A percentile compares a stretch with the other conserved stretches of the same genome.
Evolutionary conservation across 1,140 invertebrate genomes (phyloP).

Genomic region (Acromyrmex echinatior): DNA sequence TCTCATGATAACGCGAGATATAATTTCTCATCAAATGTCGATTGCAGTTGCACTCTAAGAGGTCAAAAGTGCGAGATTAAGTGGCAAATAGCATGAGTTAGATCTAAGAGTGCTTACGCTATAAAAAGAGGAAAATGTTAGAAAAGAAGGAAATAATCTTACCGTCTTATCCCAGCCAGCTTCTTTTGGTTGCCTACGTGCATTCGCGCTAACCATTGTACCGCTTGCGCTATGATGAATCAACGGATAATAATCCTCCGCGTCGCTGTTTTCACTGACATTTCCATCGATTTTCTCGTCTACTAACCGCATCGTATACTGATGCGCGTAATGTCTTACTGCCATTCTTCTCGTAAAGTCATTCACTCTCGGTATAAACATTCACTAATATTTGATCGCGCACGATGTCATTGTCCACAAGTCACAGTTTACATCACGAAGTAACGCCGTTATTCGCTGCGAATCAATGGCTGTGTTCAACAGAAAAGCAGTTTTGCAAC

Average conservation of each 20-base stretch:
- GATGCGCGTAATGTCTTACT: conserved; percentile 59
- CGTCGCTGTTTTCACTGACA: conserved; percentile 52
- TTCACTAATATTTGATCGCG: conserved; percentile 17
- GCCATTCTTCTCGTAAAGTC: conserved; percentile 31
- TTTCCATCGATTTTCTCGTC: conserved; percentile 53
- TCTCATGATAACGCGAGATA: conserved; percentile 6
- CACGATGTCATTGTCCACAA: neutral
- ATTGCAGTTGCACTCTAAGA: too few relatives aligned
- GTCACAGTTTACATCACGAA: neutral
- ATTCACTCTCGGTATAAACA: conserved; percentile 31
- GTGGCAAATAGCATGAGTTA: neutral
- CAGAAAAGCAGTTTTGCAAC: too few relatives aligned
- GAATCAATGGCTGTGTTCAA: too few relatives aligned
- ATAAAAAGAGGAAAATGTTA: neutral
- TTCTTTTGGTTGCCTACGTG: neutral
- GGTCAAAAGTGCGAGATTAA: conserved; percentile 17
- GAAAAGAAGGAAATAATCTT: conserved; percentile 18
- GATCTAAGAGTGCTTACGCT: neutral
- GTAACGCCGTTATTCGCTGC: neutral
- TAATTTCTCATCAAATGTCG: conserved; percentile 9
- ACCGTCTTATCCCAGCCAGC: conserved; percentile 15
- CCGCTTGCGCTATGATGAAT: conserved; percentile 9
- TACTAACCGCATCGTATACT: conserved; percentile 42
- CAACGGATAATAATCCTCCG: conserved; percentile 56
- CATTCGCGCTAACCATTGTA: neutral